Evolutionary conservation across 1,140 invertebrate species (phyloP).

Genomic region (Anoplolepis gracilipes): DNA sequence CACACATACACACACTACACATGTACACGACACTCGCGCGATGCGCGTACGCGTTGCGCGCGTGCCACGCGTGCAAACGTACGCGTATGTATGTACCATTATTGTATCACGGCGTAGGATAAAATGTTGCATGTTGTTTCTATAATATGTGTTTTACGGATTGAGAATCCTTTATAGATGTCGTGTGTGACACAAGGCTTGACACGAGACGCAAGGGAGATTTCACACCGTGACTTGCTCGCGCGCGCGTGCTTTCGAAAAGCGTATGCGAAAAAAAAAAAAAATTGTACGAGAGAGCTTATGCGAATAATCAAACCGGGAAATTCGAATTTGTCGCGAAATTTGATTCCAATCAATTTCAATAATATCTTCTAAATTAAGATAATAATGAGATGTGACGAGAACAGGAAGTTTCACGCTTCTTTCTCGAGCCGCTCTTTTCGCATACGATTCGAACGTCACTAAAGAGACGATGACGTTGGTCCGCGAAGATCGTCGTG

Average conservation of each 20-base stretch:
- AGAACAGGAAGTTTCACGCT: neutral
- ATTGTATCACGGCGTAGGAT: slow-evolving; percentile 83
- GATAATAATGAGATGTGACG: no score
- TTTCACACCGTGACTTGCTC: slow-evolving; percentile 66
- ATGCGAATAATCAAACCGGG: neutral
- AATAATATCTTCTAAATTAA: slow-evolving; percentile 18
- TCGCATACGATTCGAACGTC: neutral
- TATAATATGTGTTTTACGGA: slow-evolving; percentile 85
- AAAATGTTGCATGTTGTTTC: slow-evolving; percentile 86
- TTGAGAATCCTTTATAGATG: slow-evolving; percentile 83
- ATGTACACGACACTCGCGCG: slow-evolving; percentile 49
- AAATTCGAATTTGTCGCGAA: neutral
- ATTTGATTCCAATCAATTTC: neutral
- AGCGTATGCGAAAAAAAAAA: neutral
- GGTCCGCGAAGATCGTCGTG: neutral
- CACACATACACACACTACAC: slow-evolving; percentile 16
- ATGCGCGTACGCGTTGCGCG: slow-evolving; percentile 48
- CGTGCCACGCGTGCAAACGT: slow-evolving; percentile 50
- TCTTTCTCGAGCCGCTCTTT: neutral
- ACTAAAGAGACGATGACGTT: neutral
- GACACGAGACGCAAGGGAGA: slow-evolving; percentile 41
- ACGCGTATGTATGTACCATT: slow-evolving; percentile 73
- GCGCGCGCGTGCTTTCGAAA: slow-evolving; percentile 21
- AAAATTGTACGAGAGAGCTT: no score
- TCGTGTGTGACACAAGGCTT: slow-evolving; percentile 80